Base-by-base conservation (phyloP, 1,140 invertebrate genomes). In the Planococcus citri region DNA sequence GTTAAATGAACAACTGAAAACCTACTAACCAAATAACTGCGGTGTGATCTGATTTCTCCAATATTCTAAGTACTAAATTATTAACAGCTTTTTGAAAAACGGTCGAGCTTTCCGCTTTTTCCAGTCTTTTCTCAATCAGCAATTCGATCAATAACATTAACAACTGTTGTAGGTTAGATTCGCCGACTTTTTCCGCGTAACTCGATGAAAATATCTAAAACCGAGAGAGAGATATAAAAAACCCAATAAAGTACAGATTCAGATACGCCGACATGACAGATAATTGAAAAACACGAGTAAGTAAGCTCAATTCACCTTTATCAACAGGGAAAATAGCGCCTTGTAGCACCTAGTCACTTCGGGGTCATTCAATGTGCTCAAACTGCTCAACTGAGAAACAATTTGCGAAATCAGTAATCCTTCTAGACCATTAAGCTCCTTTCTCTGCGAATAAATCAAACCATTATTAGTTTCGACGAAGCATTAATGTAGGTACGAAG, bases 21-120 rank as follows among this genome's bases (percentile, higher is more conserved):
- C 17, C 4, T 58, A 22, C 67, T 73, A 60, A 76, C 75, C 75
- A 75, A 29, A 74, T 70, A 10, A 75, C 64, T 41, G 72, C 60
- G 8, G 75, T 75, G 60, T 75, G 75, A 61, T 75, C 72, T 27
- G 74, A 73, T 61, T 69, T 70, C 67, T 75, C 75, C n/a, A 76
- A 58, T 57, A 76, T 69, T 57, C 71, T 70, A n/a, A 76, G 72
- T 22, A 75, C 73, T 24, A 75, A 58, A 70, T 71, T 73, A 61
- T 76, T 76, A 0, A 76, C 75, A 69, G 72, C 73, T 68, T 72
- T 71, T 8, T 71, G 70, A 71, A 76, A 75, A 72, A 75, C 73
- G 6, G 72, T 71, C 57, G 72, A 72, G 17, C 69, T 64, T 37
- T 72, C 71, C 17, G 69, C 37, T 10, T 38, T 70, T 58, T 74